Evolutionary conservation across 2,888 invertebrate species (phyloP).

Genomic region (Exocentrus adspersus): DNA sequence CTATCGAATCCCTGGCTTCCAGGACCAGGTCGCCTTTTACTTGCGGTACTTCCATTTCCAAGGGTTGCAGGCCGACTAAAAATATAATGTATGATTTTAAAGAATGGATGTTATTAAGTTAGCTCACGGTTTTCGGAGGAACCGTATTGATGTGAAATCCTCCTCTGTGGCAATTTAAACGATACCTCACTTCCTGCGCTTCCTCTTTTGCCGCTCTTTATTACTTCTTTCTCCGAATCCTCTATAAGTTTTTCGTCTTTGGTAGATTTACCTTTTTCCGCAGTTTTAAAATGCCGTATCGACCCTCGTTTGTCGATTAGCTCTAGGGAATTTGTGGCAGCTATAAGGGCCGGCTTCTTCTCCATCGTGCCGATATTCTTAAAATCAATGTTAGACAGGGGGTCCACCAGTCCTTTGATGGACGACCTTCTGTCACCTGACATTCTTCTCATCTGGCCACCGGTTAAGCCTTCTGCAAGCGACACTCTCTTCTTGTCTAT

Average conservation of each 20-base stretch:
- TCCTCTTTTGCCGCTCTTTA: neutral
- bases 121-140: too few species aligned
- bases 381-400: slow-evolving; percentile 29
- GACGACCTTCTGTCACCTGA: slow-evolving; percentile 8
- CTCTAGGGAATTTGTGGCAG: slow-evolving; percentile 47
- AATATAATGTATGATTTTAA: too few species aligned
- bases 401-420: neutral
- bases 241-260: too few species aligned
- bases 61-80: neutral
- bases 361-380: slow-evolving; percentile 39
- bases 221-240: neutral
- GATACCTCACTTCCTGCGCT: neutral
- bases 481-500: too few species aligned
- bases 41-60: too few species aligned
- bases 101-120: too few species aligned
- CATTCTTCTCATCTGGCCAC: neutral
- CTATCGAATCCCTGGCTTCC: slow-evolving; percentile 44
- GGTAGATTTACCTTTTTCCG: neutral
- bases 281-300: neutral
- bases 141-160: too few species aligned
- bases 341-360: slow-evolving; percentile 39
- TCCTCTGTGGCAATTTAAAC: neutral
- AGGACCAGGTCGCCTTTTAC: slow-evolving; percentile 17
- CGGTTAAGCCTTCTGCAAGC: neutral
- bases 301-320: slow-evolving; percentile 38